Evolutionary conservation across 2,888 invertebrate genomes (phyloP).

Genomic region (Acleris emargana): DNA sequence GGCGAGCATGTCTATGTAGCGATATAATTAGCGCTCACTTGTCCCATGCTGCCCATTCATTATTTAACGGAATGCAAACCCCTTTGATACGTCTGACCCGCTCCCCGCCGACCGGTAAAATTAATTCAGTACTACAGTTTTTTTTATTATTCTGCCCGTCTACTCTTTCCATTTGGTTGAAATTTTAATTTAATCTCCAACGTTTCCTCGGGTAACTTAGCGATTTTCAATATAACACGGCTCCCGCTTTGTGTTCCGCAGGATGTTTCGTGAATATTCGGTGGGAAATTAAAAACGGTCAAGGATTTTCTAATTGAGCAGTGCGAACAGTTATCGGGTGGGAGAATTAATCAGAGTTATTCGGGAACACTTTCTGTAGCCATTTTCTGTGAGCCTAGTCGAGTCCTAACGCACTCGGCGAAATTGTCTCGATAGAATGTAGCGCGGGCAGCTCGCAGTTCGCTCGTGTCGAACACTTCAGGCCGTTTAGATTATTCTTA

Average conservation of each 20-base stretch:
- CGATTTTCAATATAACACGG: conserved; percentile 24
- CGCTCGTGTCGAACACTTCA: conserved; percentile 61
- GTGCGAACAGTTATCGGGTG: conserved; percentile 7
- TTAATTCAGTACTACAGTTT: conserved; percentile 31
- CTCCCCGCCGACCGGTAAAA: conserved; percentile 17
- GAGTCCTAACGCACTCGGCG: conserved; percentile 7
- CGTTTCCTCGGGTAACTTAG: conserved; percentile 17
- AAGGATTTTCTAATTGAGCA: conserved; percentile 18
- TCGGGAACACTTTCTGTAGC: not conserved
- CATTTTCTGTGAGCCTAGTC: too few relatives aligned
- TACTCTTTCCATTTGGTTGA: conserved; percentile 19
- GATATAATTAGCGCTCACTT: not conserved
- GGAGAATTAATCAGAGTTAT: conserved; percentile 3
- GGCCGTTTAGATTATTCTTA: conserved; percentile 65
- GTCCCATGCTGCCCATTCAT: conserved; percentile 17
- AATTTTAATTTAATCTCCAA: conserved; percentile 26
- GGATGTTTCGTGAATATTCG: conserved; percentile 15
- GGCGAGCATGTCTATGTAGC: not conserved
- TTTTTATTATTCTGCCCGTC: conserved; percentile 23
- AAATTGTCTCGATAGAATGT: conserved; percentile 22
- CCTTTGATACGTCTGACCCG: conserved; percentile 29
- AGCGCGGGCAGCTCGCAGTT: conserved; percentile 43
- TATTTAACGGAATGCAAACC: conserved; percentile 35
- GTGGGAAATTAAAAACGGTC: conserved; percentile 14
- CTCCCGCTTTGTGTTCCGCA: conserved; percentile 9